Evolutionary conservation across 2,797 vertebrate species (phyloP).

Genomic region (Etheostoma nigrum): DNA sequence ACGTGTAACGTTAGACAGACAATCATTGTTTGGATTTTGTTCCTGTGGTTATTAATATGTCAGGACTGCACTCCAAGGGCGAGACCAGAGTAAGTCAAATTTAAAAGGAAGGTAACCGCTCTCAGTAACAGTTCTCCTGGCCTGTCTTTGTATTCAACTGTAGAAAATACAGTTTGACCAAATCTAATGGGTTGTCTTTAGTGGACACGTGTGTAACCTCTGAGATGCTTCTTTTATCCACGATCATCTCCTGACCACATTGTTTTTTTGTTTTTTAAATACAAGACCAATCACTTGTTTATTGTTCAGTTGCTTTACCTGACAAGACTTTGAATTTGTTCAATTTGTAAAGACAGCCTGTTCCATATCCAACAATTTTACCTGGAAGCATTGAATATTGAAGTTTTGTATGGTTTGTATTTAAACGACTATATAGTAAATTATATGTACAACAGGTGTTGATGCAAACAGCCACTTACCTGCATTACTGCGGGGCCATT

Average conservation of each 20-base stretch:
- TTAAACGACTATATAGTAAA: neutral
- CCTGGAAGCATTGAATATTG: neutral
- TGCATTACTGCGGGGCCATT: slow-evolving; percentile 5
- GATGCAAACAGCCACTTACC: slow-evolving; percentile 15
- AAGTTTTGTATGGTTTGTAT: slow-evolving; percentile 22
- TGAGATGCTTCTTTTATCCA: slow-evolving; percentile 12
- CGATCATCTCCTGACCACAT: neutral
- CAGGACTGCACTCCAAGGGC: neutral
- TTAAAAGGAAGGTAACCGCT: neutral
- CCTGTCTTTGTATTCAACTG: neutral
- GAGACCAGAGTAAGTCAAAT: neutral
- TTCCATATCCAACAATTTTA: neutral
- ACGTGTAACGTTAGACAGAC: too few species aligned
- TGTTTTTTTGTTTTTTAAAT: neutral
- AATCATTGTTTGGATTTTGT: neutral
- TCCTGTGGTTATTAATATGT: slow-evolving; percentile 9
- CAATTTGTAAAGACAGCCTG: neutral
- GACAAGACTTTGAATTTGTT: neutral
- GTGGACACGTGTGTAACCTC: neutral
- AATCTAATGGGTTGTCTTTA: neutral
- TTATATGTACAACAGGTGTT: neutral
- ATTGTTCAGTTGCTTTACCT: slow-evolving; percentile 1
- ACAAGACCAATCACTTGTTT: slow-evolving; percentile 24
- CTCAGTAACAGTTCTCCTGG: too few species aligned
- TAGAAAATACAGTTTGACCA: neutral